Base-by-base conservation (phyloP, 2,888 invertebrate species). In the Sturmia bella region DNA sequence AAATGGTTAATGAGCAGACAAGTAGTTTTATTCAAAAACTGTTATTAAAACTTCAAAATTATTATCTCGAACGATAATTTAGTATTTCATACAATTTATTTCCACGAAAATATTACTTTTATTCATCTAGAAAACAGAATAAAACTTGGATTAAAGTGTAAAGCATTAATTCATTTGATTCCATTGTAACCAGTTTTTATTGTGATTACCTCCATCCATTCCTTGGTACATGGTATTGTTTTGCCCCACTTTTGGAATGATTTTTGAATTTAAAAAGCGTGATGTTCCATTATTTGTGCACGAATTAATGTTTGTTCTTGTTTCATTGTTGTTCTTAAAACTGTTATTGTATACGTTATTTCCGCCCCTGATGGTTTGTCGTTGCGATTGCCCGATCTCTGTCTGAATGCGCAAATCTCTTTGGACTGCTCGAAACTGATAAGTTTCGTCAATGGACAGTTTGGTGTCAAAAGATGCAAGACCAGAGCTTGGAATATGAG, bases 251-350 rank as follows among this genome's bases (percentile, higher is more conserved):
- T 69, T 76, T 37, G 63, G 45, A 69, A 63, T 69, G 63, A 56
- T 19, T 48, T 70, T 45, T 27, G 63, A 63, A 48, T 61, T 70
- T 39, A 11, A 63, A 63, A 63, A 56, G 9, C 63, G 45, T 39
- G 54, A 19, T 39, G 45, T 11, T 39, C n/a, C 21, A 21, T 6
- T 68, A 39, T 41, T 54, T 77, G 63, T 13, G 17, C 56, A 54
- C 32, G 68, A 43, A 68, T 77, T 75, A 41, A 43, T 41, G 74
- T 52, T 61, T 73, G 72, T 68, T 72, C 72, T 73, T 45, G 54
- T 64, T 19, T 81, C 72, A 66, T 72, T 72, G 41, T 56, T 72
- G 45, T 69, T 74, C 54, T 59, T 82, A 63, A 74, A 68, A 78
- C 43, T 69, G 57, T 57, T 74, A 73, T 78, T 77, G 68, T 73